Evolutionary conservation across 2,888 invertebrate genomes (phyloP).

Genomic region (Nymphalis polychloros): DNA sequence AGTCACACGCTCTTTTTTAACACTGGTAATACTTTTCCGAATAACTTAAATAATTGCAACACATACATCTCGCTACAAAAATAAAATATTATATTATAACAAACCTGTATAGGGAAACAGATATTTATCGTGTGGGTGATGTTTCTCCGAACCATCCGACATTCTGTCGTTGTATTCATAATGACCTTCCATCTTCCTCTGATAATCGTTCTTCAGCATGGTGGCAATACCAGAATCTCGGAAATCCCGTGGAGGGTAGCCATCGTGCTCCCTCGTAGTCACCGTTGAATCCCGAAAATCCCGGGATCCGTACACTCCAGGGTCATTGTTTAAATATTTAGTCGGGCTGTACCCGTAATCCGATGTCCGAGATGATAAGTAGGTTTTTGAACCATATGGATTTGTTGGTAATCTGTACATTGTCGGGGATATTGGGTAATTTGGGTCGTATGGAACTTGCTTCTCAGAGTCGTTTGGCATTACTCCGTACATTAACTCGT

Average conservation of each 20-base stretch:
- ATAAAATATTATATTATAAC: conserved; percentile 33
- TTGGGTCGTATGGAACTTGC: conserved; percentile 74
- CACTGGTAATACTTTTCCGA: not conserved
- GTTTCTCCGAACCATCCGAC: conserved; percentile 87
- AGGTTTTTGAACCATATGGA: conserved; percentile 77
- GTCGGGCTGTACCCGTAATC: conserved; percentile 78
- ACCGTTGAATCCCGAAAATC: conserved; percentile 68
- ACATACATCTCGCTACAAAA: conserved; percentile 17
- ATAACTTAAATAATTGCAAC: not conserved
- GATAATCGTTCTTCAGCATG: conserved; percentile 79
- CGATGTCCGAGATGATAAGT: conserved; percentile 69
- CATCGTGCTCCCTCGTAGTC: conserved; percentile 69
- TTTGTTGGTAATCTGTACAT: conserved; percentile 74
- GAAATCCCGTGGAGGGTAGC: conserved; percentile 71
- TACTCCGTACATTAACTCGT: conserved; percentile 74
- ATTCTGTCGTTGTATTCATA: conserved; percentile 84
- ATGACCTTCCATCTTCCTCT: conserved; percentile 74
- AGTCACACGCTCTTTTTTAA: not conserved
- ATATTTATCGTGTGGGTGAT: conserved; percentile 89
- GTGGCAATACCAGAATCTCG: conserved; percentile 77
- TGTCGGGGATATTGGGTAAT: conserved; percentile 76
- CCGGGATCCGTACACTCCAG: conserved; percentile 68
- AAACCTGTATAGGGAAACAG: conserved; percentile 90
- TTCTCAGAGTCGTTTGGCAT: conserved; percentile 69
- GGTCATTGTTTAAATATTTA: conserved; percentile 66